Evolutionary conservation across 2,797 vertebrate genomes (phyloP).

Genomic region (Melanotaenia nigrans): DNA sequence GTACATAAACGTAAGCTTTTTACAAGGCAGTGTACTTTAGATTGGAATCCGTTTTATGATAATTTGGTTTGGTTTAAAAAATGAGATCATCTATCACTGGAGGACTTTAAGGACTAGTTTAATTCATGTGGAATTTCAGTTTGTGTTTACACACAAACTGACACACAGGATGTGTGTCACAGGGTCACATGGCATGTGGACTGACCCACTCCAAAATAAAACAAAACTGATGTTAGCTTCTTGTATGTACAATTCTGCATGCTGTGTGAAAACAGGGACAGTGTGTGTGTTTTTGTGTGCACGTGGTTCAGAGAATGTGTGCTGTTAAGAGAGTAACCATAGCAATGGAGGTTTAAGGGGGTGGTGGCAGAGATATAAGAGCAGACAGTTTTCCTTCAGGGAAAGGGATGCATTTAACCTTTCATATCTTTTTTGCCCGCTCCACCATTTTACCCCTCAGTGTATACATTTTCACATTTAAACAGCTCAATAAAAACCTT

Average conservation of each 20-base stretch:
- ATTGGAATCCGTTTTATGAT: too few species aligned
- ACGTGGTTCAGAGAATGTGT: conserved; percentile 6
- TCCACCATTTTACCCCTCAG: conserved; percentile 1
- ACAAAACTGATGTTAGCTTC: conserved; percentile 12
- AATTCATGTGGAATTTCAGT: too few species aligned
- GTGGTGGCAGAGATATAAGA: conserved; percentile 36
- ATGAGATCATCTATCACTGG: too few species aligned
- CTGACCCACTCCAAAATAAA: conserved; percentile 26
- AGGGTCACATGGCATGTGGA: conserved; percentile 24
- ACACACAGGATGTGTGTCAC: conserved; percentile 28
- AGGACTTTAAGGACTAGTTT: too few species aligned
- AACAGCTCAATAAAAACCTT: neutral
- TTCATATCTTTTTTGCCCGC: conserved; percentile 28
- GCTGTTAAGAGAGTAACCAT: conserved; percentile 55
- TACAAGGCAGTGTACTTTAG: neutral
- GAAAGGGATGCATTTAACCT: conserved; percentile 56
- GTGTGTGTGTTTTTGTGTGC: conserved; percentile 2
- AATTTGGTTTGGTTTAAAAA: too few species aligned
- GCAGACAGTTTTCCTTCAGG: conserved; percentile 50
- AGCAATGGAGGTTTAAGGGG: conserved; percentile 45
- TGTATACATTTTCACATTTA: neutral
- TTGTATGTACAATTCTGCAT: conserved; percentile 16
- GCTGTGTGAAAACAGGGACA: conserved; percentile 8
- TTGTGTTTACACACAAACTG: neutral
- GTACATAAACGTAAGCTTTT: neutral